Percentiles rank a stretch among this genome's conserved stretches.
Conservation (phyloP, 2,888 invertebrate genomes). For the Spodoptera exigua region DNA sequence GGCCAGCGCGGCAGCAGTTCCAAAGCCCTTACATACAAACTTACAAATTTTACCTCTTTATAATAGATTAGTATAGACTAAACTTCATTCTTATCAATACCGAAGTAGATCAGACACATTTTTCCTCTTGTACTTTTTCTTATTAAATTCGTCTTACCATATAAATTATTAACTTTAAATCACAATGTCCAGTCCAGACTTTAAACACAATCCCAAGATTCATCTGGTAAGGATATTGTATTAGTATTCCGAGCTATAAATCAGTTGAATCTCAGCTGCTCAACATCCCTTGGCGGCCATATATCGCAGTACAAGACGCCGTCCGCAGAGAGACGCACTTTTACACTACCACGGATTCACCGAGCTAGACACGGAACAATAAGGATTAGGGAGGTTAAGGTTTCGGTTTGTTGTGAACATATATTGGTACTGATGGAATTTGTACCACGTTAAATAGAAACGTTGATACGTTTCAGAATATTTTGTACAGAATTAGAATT, state of each 20-base stretch:
- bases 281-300: constrained; percentile 82
- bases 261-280: constrained; percentile 84
- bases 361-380: constrained; percentile 45
- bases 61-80: too few species aligned
- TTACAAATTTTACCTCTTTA: too few species aligned
- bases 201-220: constrained; percentile 40
- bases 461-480: too few species aligned
- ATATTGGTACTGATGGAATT: background rate
- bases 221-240: constrained; percentile 60
- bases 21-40: too few species aligned
- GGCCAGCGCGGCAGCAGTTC: too few species aligned
- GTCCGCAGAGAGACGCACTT: constrained; percentile 71
- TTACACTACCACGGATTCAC: constrained; percentile 50
- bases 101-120: too few species aligned
- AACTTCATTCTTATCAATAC: too few species aligned
- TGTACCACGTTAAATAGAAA: too few species aligned
- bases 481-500: too few species aligned
- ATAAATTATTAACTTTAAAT: constrained; percentile 1
- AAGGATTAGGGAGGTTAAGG: constrained; percentile 31
- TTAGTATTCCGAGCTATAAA: constrained; percentile 81
- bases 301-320: constrained; percentile 80
- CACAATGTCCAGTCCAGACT: constrained; percentile 18
- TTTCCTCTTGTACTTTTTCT: too few species aligned
- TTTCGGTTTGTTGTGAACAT: constrained; percentile 16
- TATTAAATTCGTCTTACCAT: too few species aligned